phyloP scores from a whole-genome alignment of 1,140 invertebrate genomes.

The Grapholita molesta region DNA sequence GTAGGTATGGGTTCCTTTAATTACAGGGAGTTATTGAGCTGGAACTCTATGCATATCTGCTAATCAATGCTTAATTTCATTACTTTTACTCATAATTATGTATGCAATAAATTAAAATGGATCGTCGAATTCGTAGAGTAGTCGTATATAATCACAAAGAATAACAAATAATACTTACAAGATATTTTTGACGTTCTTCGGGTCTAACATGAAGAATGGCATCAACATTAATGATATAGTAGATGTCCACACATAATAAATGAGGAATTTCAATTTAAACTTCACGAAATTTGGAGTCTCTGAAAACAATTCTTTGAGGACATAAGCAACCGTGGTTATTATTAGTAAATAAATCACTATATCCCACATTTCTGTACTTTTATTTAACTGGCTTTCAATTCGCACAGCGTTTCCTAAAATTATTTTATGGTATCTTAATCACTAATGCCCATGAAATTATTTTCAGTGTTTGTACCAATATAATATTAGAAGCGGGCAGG shows the following conservation, averaged over 20 bases:
- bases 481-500: background rate
- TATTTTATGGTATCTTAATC: background rate
- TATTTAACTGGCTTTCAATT: background rate
- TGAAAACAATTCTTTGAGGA: constrained; percentile 72
- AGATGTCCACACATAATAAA: constrained; percentile 71
- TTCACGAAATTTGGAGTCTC: constrained; percentile 73
- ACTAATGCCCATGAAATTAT: background rate
- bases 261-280: constrained; percentile 75
- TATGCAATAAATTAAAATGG: too few relatives aligned
- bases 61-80: background rate
- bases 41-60: background rate
- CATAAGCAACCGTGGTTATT: constrained; percentile 59
- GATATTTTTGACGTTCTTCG: constrained; percentile 74
- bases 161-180: constrained; percentile 58
- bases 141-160: too few relatives aligned
- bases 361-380: constrained; percentile 53
- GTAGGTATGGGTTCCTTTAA: background rate
- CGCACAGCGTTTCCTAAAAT: background rate
- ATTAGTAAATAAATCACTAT: constrained; percentile 64
- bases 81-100: background rate
- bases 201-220: constrained; percentile 74
- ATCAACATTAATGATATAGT: constrained; percentile 61
- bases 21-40: background rate
- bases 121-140: too few relatives aligned
- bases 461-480: background rate